A percentile compares a stretch with the other conserved stretches of the same genome.
Conservation (phyloP, 2,113 vertebrate species). For the Tachysurus vachellii region DNA sequence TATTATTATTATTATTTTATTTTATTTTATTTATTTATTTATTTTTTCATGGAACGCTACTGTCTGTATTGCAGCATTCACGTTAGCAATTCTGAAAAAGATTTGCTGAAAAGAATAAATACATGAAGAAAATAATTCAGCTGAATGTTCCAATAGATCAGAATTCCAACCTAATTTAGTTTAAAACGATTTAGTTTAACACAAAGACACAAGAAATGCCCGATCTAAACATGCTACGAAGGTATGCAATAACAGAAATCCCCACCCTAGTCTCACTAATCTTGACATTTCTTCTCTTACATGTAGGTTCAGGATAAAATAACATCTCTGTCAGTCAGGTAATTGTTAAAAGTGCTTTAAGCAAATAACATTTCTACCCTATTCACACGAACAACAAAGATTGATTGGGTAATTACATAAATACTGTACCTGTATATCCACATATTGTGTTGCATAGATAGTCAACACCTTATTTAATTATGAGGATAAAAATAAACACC, state of each 20-base stretch:
- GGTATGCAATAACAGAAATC: not conserved
- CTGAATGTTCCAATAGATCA: not conserved
- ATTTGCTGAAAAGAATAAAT: no score
- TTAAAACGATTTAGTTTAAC: no score
- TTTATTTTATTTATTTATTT: not conserved
- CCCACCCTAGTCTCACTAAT: not conserved
- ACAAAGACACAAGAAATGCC: no score
- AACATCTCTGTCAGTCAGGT: conserved; percentile 4
- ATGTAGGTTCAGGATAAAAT: conserved; percentile 1
- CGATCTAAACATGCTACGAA: not conserved
- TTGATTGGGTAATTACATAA: not conserved
- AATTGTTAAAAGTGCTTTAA: conserved; percentile 13
- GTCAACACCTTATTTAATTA: not conserved
- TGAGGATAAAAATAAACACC: conserved; percentile 32
- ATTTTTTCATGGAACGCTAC: not conserved
- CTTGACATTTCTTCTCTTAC: conserved; percentile 6
- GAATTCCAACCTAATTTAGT: not conserved
- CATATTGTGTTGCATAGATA: not conserved
- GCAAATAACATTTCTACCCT: conserved; percentile 5
- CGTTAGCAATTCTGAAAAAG: not conserved
- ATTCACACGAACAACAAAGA: not conserved
- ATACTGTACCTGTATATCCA: not conserved
- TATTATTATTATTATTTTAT: not conserved
- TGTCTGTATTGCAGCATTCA: not conserved
- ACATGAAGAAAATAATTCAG: not conserved